Percentiles rank a stretch among this genome's conserved stretches.
phyloP scores from a whole-genome alignment of 2,113 vertebrate genomes.

The Megatriorchis doriae region DNA sequence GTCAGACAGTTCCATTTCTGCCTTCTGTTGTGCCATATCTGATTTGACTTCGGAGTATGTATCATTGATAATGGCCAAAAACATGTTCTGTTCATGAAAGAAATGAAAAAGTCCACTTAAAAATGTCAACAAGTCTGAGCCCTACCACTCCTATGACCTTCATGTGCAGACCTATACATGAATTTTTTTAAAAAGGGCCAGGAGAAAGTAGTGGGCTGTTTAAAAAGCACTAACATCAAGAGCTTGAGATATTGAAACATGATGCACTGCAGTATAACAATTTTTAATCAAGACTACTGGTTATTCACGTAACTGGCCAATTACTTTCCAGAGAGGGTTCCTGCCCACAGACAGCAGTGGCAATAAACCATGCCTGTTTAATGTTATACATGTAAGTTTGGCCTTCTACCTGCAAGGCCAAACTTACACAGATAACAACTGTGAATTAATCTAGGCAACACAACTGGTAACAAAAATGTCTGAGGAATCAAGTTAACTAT shows the following conservation, averaged over 20 bases:
- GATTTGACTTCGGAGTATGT: slow-evolving; percentile 95
- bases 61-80: slow-evolving; percentile 97
- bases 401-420: neutral
- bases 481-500: neutral
- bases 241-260: neutral
- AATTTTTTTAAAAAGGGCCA: neutral
- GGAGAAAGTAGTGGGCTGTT: neutral
- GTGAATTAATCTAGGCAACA: neutral
- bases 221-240: neutral
- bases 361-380: neutral
- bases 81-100: slow-evolving; percentile 87
- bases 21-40: slow-evolving; percentile 95
- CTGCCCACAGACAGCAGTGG: neutral
- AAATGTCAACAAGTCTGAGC: neutral
- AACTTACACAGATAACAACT: neutral
- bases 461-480: neutral
- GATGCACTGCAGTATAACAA: neutral
- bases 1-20: slow-evolving; percentile 95
- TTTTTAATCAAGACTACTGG: neutral
- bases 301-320: neutral
- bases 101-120: neutral
- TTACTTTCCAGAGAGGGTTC: neutral
- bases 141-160: neutral
- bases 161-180: neutral
- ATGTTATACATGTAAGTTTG: accelerated